phyloP scores from a whole-genome alignment of 2,113 vertebrate genomes.

The Cheilinus undulatus region DNA sequence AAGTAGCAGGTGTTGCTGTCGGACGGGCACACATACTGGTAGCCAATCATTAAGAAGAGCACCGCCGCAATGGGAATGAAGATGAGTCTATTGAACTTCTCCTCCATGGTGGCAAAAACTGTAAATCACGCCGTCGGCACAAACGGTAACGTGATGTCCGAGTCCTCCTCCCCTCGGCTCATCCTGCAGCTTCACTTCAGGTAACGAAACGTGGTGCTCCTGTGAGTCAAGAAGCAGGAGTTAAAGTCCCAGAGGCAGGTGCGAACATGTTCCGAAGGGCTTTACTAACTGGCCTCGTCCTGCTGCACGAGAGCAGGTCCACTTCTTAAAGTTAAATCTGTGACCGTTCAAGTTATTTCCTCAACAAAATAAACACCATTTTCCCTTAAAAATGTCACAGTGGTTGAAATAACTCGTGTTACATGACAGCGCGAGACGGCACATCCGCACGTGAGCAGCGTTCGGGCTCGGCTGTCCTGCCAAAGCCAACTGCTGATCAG shows the following conservation, averaged over 20 bases:
- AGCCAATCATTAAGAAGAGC: conserved; percentile 90
- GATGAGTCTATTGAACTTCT: conserved; percentile 91
- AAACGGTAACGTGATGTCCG: conserved; percentile 49
- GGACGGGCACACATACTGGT: conserved; percentile 90
- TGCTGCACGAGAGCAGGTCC: conserved; percentile 26
- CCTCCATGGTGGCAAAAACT: conserved; percentile 88
- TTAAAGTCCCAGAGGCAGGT: conserved; percentile 21
- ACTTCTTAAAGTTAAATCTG: conserved; percentile 50
- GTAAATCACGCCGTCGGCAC: conserved; percentile 62
- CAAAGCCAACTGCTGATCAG: conserved; percentile 52
- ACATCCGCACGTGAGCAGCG: conserved; percentile 39
- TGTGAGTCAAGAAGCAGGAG: background rate
- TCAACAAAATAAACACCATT: background rate
- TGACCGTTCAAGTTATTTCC: background rate
- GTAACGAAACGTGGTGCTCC: background rate
- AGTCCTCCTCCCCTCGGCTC: conserved; percentile 38
- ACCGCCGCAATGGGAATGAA: conserved; percentile 89
- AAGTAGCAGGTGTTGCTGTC: conserved; percentile 81
- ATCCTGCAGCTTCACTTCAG: conserved; percentile 47
- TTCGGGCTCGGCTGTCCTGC: conserved; percentile 56
- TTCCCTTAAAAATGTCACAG: background rate
- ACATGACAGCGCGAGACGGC: background rate
- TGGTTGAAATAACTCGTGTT: background rate
- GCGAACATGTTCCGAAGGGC: background rate
- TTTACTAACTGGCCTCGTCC: conserved; percentile 26